A percentile compares a stretch with the other conserved stretches of the same genome.
Conservation (phyloP, 2,113 vertebrate genomes). For the Phrynosoma platyrhinos region DNA sequence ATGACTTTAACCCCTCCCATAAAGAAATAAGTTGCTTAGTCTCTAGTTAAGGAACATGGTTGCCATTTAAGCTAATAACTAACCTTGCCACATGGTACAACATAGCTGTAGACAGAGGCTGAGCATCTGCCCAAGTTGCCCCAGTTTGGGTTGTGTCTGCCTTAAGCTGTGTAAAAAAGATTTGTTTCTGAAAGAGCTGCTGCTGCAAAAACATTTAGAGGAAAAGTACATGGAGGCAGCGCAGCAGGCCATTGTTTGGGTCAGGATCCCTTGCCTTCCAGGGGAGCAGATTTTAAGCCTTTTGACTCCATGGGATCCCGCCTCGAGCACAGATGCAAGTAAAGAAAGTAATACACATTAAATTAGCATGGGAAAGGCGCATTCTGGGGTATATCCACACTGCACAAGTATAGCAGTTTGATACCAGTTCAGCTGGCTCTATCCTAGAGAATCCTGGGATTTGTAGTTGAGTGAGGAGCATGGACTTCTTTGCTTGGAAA, state of each 20-base stretch:
- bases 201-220: background rate
- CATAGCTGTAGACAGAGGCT: background rate
- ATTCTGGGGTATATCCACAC: no score
- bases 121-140: background rate
- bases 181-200: background rate
- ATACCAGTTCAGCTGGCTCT: no score
- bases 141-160: background rate
- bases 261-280: background rate
- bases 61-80: slow-evolving; percentile 12
- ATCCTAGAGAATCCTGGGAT: no score
- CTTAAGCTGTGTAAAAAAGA: background rate
- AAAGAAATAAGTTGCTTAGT: background rate
- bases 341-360: background rate
- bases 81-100: background rate
- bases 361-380: background rate
- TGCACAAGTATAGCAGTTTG: no score
- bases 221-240: background rate
- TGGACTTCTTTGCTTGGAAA: no score
- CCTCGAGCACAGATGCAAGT: background rate
- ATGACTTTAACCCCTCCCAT: background rate
- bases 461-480: no score
- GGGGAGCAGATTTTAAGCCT: background rate
- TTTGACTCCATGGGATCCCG: background rate
- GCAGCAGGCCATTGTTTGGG: background rate
- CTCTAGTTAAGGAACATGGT: background rate